Conservation (phyloP, 2,797 vertebrate species). For the Leptoclinus maculatus region DNA sequence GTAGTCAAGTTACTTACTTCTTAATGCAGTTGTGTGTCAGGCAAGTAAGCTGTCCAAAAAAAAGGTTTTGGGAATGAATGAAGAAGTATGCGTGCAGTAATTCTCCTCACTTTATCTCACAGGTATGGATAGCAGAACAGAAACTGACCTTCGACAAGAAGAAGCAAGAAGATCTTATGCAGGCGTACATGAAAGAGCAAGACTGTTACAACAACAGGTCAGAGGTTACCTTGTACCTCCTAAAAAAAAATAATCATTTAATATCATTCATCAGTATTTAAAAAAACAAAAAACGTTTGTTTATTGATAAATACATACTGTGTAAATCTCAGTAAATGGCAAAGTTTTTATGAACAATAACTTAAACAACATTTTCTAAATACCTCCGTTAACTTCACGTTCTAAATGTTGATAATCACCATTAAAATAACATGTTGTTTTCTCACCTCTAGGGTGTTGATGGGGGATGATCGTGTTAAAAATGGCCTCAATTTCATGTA, state of each 20-base stretch:
- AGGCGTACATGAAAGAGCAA: constrained; percentile 97
- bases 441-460: constrained; percentile 87
- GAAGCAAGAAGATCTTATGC: constrained; percentile 98
- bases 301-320: background rate
- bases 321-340: background rate
- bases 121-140: constrained; percentile 99
- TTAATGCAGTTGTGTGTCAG: background rate
- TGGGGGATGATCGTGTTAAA: constrained; percentile 98
- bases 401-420: background rate
- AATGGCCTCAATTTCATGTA: constrained; percentile 99
- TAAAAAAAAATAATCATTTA: background rate
- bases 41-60: background rate
- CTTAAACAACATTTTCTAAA: background rate
- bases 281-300: too few relatives aligned
- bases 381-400: background rate
- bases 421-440: constrained; percentile 1
- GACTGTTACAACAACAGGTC: constrained; percentile 98
- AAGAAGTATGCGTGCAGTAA: background rate
- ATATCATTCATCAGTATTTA: background rate
- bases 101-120: constrained; percentile 10
- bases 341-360: background rate
- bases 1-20: background rate
- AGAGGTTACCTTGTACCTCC: background rate
- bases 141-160: constrained; percentile 97
- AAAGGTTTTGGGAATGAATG: background rate